Evolutionary conservation across 2,113 vertebrate genomes (phyloP), one percentile per base, ranked within the genome.

Genomic region (Melanerpes aurifrons): DNA sequence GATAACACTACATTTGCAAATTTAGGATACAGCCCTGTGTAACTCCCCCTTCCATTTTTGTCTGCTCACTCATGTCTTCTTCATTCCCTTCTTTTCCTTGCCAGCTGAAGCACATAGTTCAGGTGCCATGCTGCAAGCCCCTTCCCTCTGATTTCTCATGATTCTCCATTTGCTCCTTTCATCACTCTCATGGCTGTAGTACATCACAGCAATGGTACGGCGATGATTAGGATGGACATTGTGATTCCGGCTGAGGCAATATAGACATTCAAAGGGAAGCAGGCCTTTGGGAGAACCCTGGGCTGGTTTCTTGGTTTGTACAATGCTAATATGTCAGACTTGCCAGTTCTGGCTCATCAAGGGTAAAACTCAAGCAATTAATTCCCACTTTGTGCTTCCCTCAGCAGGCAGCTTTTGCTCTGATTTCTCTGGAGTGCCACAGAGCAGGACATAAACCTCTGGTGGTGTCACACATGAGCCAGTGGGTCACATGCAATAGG

Each of bases 401-500:
- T 79, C 69, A 88, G 47, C 47, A 16, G 15, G 29, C n/a, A 72
- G 43, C 15, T 87, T 72, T 72, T 87, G 13, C 10, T 86, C 54
- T 57, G n/a, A 31, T 75, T 82, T 37, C 62, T 76, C 62, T 86
- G 57, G 18, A 28, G 5, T 61, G 37, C 25, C 54, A 63, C 24
- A 71, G 43, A 70, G 57, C 40, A 40, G 43, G 66, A 57, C 73
- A 86, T 35, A 64, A 86, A 78, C 31, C 8, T 68, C n/a, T 74
- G 0, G 0, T 78, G 37, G 31, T 77, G 32, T 28, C 48, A 29
- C 1, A 3, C 1, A 3, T 2, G 9, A 86, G 35, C 61, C 29
- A 54, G 14, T 26, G 22, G 24, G 35, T 35, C 68, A 63, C 57
- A 17, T 10, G 16, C 19, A 69, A 3, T 15, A 66, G 20, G 43